A percentile compares a stretch with the other conserved stretches of the same genome.
Evolutionary conservation across 2,797 vertebrate genomes (phyloP).

Genomic region (Sardinella longiceps): DNA sequence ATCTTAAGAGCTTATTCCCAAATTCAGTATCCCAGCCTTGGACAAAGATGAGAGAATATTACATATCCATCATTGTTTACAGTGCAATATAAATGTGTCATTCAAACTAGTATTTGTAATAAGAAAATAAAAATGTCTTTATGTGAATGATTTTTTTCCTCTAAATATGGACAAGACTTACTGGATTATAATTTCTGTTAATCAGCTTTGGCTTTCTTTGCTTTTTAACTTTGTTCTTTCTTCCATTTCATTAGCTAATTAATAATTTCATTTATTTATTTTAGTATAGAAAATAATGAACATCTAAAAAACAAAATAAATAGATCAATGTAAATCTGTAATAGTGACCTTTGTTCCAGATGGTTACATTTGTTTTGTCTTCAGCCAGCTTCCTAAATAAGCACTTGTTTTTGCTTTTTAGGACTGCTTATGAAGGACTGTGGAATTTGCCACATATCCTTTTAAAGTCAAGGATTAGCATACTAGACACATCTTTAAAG

Average conservation of each 20-base stretch:
- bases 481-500: slow-evolving; percentile 59
- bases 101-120: slow-evolving; percentile 85
- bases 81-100: slow-evolving; percentile 90
- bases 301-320: slow-evolving; percentile 86
- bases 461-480: slow-evolving; percentile 45
- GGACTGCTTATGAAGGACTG: not conserved
- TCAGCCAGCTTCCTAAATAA: slow-evolving; percentile 60
- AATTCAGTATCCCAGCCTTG: slow-evolving; percentile 77
- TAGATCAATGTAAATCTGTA: slow-evolving; percentile 82
- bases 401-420: slow-evolving; percentile 33
- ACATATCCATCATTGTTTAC: slow-evolving; percentile 82
- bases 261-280: slow-evolving; percentile 75
- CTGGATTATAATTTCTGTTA: slow-evolving; percentile 79
- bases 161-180: slow-evolving; percentile 75
- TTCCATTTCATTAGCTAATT: slow-evolving; percentile 66
- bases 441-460: slow-evolving; percentile 19
- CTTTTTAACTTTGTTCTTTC: slow-evolving; percentile 63
- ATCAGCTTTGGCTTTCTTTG: slow-evolving; percentile 86
- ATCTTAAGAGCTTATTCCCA: slow-evolving; percentile 78
- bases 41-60: slow-evolving; percentile 78
- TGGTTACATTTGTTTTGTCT: slow-evolving; percentile 72
- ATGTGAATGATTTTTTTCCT: slow-evolving; percentile 75
- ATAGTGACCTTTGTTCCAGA: slow-evolving; percentile 79
- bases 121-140: slow-evolving; percentile 88
- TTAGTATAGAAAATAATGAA: slow-evolving; percentile 86